These are phyloP conservation scores for Allolobophora icterica DNA, from an alignment of 2,888 invertebrate species.

Conservation along the genomic window DNA sequence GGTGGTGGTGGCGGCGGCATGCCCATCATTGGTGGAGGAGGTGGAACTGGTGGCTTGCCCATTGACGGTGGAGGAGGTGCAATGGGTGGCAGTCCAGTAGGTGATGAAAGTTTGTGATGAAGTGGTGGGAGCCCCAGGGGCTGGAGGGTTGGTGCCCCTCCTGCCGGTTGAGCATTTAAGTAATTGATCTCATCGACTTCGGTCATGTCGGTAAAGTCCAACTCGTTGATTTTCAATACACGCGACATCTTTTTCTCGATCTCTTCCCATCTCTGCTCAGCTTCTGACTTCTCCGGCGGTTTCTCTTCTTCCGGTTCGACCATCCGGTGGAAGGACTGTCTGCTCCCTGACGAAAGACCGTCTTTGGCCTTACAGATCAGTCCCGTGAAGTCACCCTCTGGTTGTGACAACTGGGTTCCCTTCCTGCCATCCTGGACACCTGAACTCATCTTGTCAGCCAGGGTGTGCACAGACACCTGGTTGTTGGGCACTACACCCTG, in stretches of 20 bases:
- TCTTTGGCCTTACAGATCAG: conserved; percentile 91
- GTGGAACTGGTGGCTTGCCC: conserved; percentile 57
- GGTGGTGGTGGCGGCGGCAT: conserved; percentile 56
- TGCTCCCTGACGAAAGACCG: conserved; percentile 72
- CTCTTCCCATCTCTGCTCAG: conserved; percentile 92
- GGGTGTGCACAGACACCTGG: not conserved
- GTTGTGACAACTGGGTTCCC: not conserved
- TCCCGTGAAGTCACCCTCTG: conserved; percentile 76
- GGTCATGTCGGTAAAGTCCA: conserved; percentile 92
- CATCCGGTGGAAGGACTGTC: conserved; percentile 31
- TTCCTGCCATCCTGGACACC: conserved; percentile 34
- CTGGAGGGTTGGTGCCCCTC: conserved; percentile 18
- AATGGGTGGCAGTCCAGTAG: conserved; percentile 30
- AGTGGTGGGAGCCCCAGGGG: not conserved
- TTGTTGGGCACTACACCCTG: not conserved
- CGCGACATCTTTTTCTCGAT: conserved; percentile 66
- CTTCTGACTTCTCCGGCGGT: conserved; percentile 72
- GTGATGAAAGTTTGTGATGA: not conserved
- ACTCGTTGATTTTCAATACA: conserved; percentile 77
- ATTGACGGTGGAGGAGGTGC: conserved; percentile 49
- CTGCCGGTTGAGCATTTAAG: conserved; percentile 34
- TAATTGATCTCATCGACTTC: conserved; percentile 76
- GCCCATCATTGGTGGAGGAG: conserved; percentile 50
- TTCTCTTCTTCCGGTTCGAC: conserved; percentile 11
- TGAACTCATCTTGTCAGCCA: conserved; percentile 25